Conservation (phyloP, 2,797 vertebrate species). For the Staurois parvus region DNA sequence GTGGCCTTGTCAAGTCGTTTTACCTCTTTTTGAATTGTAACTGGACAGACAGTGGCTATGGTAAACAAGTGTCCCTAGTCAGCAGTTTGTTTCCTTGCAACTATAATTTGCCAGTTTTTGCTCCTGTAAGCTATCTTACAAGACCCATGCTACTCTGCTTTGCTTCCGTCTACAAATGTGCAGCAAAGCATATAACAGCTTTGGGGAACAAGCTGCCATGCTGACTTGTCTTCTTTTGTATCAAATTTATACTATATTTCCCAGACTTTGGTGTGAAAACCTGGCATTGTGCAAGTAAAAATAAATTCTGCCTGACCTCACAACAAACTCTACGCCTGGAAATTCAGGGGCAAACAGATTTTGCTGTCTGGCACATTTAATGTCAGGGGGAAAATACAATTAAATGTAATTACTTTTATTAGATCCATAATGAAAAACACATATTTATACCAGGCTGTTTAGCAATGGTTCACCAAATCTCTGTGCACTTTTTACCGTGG, state of each 20-base stretch:
- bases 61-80: slow-evolving; percentile 3
- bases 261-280: slow-evolving; percentile 41
- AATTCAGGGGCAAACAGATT: slow-evolving; percentile 36
- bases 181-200: slow-evolving; percentile 26
- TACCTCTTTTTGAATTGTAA: neutral
- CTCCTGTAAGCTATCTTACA: slow-evolving; percentile 21
- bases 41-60: neutral
- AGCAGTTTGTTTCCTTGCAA: slow-evolving; percentile 21
- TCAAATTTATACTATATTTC: slow-evolving; percentile 29
- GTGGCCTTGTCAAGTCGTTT: neutral
- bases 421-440: slow-evolving; percentile 11
- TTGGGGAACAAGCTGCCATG: slow-evolving; percentile 45
- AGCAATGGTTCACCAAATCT: slow-evolving; percentile 50
- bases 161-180: slow-evolving; percentile 21
- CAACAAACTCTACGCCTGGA: slow-evolving; percentile 57
- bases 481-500: slow-evolving; percentile 1
- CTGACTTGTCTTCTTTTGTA: slow-evolving; percentile 14
- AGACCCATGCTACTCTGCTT: slow-evolving; percentile 11
- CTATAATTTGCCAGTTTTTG: neutral
- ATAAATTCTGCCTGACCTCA: slow-evolving; percentile 34
- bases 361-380: slow-evolving; percentile 27
- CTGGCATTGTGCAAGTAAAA: slow-evolving; percentile 41
- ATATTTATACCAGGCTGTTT: slow-evolving; percentile 64
- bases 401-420: slow-evolving; percentile 56
- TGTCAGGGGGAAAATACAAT: slow-evolving; percentile 47